Percentiles rank a stretch among this genome's conserved stretches.
Conservation (phyloP, 2,888 invertebrate genomes). For the Orchesellides sinensis region DNA sequence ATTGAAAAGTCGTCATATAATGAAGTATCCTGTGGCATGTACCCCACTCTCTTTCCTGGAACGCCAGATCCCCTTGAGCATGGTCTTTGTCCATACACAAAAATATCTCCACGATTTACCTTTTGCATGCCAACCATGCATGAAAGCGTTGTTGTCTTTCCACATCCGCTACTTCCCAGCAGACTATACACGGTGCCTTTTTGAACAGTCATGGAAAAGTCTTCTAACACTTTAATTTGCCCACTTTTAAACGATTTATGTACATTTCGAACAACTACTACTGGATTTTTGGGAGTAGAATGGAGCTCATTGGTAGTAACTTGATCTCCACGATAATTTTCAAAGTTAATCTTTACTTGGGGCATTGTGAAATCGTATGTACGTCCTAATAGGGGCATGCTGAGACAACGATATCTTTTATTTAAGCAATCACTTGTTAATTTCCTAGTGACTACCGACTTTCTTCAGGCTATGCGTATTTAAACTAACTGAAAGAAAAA, state of each 20-base stretch:
- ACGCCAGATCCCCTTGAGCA: no score
- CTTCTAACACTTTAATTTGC: not conserved
- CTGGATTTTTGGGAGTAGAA: no score
- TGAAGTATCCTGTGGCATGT: conserved; percentile 96
- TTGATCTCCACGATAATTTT: no score
- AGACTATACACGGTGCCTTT: conserved; percentile 35
- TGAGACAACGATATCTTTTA: no score
- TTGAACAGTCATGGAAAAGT: conserved; percentile 44
- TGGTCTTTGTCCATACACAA: conserved; percentile 92
- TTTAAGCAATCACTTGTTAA: no score
- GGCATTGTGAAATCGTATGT: no score
- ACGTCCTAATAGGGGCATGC: no score
- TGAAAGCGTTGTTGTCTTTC: conserved; percentile 90
- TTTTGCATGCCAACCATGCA: conserved; percentile 93
- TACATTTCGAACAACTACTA: conserved; percentile 17
- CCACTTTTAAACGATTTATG: conserved; percentile 10
- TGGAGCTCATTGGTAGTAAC: no score
- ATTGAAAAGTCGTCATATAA: conserved; percentile 94
- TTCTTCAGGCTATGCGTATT: no score
- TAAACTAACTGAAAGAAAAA: no score
- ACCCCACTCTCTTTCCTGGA: conserved; percentile 95
- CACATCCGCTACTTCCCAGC: conserved; percentile 79
- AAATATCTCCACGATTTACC: conserved; percentile 90
- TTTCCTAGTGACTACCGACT: no score
- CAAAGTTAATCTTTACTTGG: no score